Conservation (phyloP, 2,113 vertebrate species). For the Seriola aureovittata region DNA sequence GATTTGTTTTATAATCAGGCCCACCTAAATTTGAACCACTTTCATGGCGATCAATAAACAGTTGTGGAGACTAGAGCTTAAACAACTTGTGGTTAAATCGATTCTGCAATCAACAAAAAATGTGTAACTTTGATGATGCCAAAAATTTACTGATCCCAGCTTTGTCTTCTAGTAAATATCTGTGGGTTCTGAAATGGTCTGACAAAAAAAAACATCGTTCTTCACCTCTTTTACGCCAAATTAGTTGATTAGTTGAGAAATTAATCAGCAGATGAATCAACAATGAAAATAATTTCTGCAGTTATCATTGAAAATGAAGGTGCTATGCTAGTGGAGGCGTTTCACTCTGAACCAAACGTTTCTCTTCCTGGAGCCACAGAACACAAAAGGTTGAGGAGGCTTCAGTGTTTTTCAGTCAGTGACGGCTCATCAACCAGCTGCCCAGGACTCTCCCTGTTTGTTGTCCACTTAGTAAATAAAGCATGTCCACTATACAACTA, state of each 20-base stretch:
- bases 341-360: neutral
- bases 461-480: slow-evolving; percentile 4
- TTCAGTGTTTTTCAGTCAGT: neutral
- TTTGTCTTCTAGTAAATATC: neutral
- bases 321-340: no score
- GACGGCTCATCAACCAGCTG: slow-evolving; percentile 16
- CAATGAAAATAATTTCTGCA: neutral
- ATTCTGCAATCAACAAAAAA: no score
- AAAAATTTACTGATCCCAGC: neutral
- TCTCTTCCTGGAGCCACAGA: neutral
- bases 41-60: no score
- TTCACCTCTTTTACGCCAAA: no score
- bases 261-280: neutral
- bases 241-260: neutral
- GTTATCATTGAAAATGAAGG: neutral
- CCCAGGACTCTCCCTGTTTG: slow-evolving; percentile 10
- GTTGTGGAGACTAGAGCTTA: no score
- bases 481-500: slow-evolving; percentile 20
- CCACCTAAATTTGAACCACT: no score
- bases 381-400: neutral
- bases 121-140: neutral
- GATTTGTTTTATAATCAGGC: no score
- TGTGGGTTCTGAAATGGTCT: neutral
- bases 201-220: no score
- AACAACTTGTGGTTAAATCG: no score